A percentile compares a stretch with the other conserved stretches of the same genome.
phyloP scores from a whole-genome alignment of 2,113 vertebrate species.

The Emydura subglobosa region DNA sequence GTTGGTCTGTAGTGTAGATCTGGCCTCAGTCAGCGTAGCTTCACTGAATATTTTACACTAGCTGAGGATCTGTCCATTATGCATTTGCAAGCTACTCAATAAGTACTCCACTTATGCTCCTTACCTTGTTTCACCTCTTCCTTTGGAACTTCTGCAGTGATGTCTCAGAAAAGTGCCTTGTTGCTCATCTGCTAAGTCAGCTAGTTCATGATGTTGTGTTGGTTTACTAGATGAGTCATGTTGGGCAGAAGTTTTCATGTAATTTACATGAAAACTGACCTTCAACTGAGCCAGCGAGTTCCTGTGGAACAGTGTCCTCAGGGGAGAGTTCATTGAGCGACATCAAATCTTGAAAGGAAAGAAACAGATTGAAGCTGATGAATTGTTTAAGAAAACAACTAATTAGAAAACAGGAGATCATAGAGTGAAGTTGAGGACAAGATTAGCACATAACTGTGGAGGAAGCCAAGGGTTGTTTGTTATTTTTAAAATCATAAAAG shows the following conservation, averaged over 20 bases:
- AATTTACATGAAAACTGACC: constrained; percentile 10
- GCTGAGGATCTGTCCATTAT: neutral
- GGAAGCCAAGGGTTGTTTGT: neutral
- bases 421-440: neutral
- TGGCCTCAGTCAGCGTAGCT: neutral
- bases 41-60: neutral
- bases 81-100: neutral
- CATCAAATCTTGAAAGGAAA: neutral
- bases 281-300: neutral
- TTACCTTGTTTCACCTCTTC: neutral
- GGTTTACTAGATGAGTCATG: neutral
- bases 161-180: neutral
- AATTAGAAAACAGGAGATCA: neutral
- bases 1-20: neutral
- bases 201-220: neutral
- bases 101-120: neutral
- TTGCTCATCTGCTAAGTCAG: neutral
- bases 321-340: neutral
- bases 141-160: neutral
- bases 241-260: neutral
- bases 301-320: neutral
- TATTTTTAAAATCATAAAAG: neutral
- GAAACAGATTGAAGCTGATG: neutral
- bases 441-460: neutral
- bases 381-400: neutral